These are phyloP conservation scores for Lithophane socia DNA, from an alignment of 2,888 invertebrate species.

Conservation along the genomic window DNA sequence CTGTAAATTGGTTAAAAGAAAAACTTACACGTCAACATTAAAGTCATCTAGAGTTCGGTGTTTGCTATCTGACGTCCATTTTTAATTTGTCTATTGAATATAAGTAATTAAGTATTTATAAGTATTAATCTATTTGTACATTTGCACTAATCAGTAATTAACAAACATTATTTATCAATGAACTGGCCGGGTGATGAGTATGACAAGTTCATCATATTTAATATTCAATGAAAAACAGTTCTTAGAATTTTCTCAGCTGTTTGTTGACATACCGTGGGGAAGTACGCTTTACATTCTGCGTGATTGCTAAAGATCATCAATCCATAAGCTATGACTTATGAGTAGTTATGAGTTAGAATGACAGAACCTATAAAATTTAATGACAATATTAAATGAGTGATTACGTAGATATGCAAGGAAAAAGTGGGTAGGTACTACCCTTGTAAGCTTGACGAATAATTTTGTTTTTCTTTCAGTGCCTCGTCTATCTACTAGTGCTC, in stretches of 20 bases:
- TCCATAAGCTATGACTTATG: no score
- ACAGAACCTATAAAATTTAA: background rate
- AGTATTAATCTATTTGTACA: background rate
- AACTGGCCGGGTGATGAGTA: background rate
- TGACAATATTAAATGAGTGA: background rate
- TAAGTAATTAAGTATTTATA: background rate
- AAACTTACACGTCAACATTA: no score
- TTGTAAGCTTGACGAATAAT: background rate
- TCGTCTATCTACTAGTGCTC: no score
- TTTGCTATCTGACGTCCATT: background rate
- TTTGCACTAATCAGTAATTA: background rate
- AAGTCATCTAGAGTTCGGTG: no score
- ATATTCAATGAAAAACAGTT: slow-evolving; percentile 12
- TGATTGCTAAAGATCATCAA: background rate
- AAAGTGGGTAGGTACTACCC: background rate
- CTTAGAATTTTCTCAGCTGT: slow-evolving; percentile 13
- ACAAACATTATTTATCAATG: slow-evolving; percentile 29
- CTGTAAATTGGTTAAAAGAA: no score
- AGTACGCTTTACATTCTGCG: slow-evolving; percentile 22
- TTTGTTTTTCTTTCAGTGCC: background rate
- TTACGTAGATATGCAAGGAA: background rate
- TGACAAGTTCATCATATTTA: background rate
- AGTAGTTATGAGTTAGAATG: background rate
- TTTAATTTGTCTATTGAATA: background rate
- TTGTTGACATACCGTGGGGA: slow-evolving; percentile 34